Evolutionary conservation across 1,140 invertebrate genomes (phyloP).

Genomic region (Papilio dardanus): DNA sequence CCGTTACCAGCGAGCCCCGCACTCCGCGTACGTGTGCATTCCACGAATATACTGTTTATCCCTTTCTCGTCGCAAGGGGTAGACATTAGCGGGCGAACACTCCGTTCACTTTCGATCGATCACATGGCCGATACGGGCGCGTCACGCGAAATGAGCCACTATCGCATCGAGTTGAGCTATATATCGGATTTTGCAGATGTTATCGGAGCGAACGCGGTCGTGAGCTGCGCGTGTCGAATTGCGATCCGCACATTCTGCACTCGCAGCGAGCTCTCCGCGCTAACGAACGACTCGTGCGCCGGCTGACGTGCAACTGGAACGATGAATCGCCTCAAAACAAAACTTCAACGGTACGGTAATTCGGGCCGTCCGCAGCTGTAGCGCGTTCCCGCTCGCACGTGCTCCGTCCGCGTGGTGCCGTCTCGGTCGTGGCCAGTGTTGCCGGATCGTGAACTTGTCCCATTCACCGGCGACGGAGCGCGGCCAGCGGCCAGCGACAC

Average conservation of each 20-base stretch:
- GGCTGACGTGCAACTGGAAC: constrained; percentile 59
- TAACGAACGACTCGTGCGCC: constrained; percentile 61
- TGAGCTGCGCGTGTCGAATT: constrained; percentile 67
- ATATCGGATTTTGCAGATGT: constrained; percentile 75
- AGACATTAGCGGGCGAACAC: constrained; percentile 66
- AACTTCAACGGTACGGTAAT: constrained; percentile 73
- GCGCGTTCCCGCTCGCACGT: constrained; percentile 51
- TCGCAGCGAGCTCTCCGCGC: constrained; percentile 41
- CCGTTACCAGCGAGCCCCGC: constrained; percentile 63
- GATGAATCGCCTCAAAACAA: constrained; percentile 67
- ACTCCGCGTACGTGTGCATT: constrained; percentile 74
- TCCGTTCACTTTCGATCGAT: constrained; percentile 61
- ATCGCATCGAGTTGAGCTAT: constrained; percentile 70
- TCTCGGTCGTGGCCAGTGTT: constrained; percentile 58
- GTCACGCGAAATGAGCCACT: constrained; percentile 64
- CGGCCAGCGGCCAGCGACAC: constrained; percentile 53
- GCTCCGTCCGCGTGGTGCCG: constrained; percentile 34
- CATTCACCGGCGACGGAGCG: constrained; percentile 63
- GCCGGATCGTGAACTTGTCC: constrained; percentile 68
- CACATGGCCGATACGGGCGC: constrained; percentile 67
- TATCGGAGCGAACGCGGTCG: constrained; percentile 69
- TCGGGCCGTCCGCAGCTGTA: constrained; percentile 55
- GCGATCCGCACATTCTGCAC: constrained; percentile 66
- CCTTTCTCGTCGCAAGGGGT: constrained; percentile 68
- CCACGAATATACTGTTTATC: constrained; percentile 75